phyloP scores from a whole-genome alignment of 2,888 invertebrate species.

The Seladonia tumulorum region DNA sequence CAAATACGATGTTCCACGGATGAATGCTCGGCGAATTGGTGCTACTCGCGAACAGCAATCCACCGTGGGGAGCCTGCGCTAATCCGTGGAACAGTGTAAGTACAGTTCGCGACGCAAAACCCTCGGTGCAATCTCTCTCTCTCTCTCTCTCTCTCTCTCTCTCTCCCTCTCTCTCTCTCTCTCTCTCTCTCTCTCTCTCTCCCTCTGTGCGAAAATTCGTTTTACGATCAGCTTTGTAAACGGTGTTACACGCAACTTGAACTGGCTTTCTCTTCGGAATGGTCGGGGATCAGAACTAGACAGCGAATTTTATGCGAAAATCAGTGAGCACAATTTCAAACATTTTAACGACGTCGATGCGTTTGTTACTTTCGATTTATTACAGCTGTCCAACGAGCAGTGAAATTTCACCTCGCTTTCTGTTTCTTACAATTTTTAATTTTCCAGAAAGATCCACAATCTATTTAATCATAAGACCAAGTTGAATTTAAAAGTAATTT shows the following conservation, averaged over 20 bases:
- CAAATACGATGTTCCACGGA: slow-evolving; percentile 24
- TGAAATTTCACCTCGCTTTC: too few relatives aligned
- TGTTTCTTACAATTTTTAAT: too few relatives aligned
- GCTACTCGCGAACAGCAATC: neutral
- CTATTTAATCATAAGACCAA: neutral
- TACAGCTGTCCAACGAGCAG: neutral
- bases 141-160: too few relatives aligned
- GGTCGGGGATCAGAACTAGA: neutral
- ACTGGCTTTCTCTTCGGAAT: neutral
- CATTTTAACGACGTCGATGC: neutral
- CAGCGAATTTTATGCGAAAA: neutral
- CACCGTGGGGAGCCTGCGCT: neutral
- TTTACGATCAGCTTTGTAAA: neutral
- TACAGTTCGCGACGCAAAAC: neutral
- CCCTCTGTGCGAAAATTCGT: neutral
- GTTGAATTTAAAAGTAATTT: neutral
- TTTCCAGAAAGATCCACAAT: too few relatives aligned
- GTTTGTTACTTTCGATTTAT: neutral
- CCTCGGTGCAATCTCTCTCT: neutral
- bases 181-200: too few relatives aligned
- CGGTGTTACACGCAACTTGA: neutral
- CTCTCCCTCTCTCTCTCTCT: too few relatives aligned
- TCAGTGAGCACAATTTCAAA: neutral
- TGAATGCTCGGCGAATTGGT: slow-evolving; percentile 9
- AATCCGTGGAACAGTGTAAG: slow-evolving; percentile 10